Evolutionary conservation across 1,140 invertebrate species (phyloP).

Genomic region (Drosophila sechellia): DNA sequence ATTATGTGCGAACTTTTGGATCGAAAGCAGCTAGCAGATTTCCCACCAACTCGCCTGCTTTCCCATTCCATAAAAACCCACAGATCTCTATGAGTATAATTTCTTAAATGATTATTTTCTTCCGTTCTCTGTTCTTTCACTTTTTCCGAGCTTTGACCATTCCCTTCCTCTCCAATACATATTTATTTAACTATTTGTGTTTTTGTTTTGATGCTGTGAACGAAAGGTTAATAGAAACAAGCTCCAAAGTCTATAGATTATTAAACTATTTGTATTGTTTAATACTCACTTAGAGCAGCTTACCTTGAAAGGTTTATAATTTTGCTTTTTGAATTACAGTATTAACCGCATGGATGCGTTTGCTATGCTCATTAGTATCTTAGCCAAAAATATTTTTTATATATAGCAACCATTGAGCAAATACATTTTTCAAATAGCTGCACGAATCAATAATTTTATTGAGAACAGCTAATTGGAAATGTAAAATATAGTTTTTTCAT

Average conservation of each 20-base stretch:
- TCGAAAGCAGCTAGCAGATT: constrained; percentile 4
- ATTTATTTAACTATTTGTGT: not conserved
- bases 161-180: constrained; percentile 1
- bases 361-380: not conserved
- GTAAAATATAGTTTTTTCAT: not conserved
- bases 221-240: no score
- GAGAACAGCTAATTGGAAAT: no score
- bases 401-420: not conserved
- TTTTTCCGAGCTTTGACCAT: constrained; percentile 1
- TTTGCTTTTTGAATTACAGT: not conserved
- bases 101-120: constrained; percentile 35
- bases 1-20: constrained; percentile 5
- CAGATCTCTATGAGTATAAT: constrained; percentile 1
- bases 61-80: constrained; percentile 12
- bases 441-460: not conserved
- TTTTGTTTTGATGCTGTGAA: no score
- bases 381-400: not conserved
- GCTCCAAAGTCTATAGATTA: not conserved
- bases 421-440: not conserved
- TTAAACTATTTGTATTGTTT: not conserved
- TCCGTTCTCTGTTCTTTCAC: constrained; percentile 32
- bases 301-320: not conserved
- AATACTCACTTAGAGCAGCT: no score
- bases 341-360: not conserved
- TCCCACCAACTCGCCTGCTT: constrained; percentile 10